These are phyloP conservation scores for Pontoporia blainvillei DNA, from an alignment of 2,113 vertebrate genomes.

Conservation along the genomic window DNA sequence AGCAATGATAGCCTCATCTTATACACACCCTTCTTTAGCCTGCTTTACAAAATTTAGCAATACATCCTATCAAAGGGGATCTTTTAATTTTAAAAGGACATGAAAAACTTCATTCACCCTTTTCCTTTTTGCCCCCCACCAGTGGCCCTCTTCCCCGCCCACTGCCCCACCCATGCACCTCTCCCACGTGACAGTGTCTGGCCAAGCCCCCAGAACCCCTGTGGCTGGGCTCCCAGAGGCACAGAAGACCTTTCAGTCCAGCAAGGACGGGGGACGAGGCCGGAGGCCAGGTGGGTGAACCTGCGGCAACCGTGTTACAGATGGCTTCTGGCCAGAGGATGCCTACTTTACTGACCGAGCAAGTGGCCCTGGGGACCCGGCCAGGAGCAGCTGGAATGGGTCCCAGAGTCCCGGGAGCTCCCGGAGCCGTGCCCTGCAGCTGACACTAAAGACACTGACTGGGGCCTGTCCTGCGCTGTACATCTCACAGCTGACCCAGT, in stretches of 20 bases:
- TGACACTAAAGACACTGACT: background rate
- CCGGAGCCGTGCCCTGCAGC: background rate
- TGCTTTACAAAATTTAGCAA: background rate
- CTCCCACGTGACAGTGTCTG: background rate
- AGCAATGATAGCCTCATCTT: background rate
- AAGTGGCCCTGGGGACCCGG: background rate
- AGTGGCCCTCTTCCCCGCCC: background rate
- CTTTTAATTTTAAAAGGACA: background rate
- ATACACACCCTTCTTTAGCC: background rate
- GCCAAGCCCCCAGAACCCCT: background rate
- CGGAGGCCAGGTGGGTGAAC: background rate
- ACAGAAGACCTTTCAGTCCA: background rate
- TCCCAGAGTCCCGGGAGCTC: background rate
- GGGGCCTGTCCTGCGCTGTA: background rate
- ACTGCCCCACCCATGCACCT: background rate
- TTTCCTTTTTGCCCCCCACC: background rate
- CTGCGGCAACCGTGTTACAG: rapidly evolving
- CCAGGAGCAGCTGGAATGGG: background rate
- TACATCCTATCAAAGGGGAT: too few relatives aligned
- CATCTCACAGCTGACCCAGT: background rate
- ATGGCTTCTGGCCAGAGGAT: background rate
- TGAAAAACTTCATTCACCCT: background rate
- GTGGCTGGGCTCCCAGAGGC: background rate
- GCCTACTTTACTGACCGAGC: background rate
- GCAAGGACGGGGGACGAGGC: background rate